phyloP scores from a whole-genome alignment of 2,113 vertebrate genomes.

The Lathamus discolor region DNA sequence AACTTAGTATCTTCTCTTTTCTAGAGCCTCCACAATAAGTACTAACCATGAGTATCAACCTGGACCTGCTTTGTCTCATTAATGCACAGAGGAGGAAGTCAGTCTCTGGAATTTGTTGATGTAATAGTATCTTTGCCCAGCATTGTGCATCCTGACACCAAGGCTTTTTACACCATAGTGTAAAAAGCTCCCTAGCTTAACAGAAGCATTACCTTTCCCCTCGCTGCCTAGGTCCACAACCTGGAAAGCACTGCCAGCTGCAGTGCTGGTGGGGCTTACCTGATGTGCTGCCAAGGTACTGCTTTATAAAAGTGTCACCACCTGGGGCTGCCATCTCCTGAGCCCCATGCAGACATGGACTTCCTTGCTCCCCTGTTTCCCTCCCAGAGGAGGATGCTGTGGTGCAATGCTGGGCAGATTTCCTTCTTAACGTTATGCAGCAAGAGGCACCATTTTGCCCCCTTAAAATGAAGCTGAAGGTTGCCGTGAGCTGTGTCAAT shows the following conservation, averaged over 20 bases:
- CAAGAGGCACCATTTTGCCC: background rate
- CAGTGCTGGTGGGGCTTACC: background rate
- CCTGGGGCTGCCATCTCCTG: background rate
- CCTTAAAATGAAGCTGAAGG: background rate
- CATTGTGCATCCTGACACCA: background rate
- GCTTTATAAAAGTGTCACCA: background rate
- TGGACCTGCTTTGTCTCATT: background rate
- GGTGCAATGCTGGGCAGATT: background rate
- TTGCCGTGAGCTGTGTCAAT: background rate
- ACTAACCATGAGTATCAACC: background rate
- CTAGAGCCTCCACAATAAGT: background rate
- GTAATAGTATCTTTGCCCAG: background rate
- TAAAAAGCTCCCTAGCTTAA: background rate
- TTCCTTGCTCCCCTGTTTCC: background rate
- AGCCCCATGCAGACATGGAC: background rate
- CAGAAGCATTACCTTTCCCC: background rate
- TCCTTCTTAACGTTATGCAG: background rate
- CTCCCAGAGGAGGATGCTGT: background rate
- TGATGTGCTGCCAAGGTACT: background rate
- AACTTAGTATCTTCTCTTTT: background rate
- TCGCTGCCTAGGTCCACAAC: rapidly evolving
- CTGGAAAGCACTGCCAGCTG: background rate
- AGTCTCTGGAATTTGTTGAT: background rate
- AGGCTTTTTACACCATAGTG: background rate
- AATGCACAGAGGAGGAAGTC: background rate